Evolutionary conservation across 2,888 invertebrate genomes (phyloP).

Genomic region (Phymatocera aterrima): DNA sequence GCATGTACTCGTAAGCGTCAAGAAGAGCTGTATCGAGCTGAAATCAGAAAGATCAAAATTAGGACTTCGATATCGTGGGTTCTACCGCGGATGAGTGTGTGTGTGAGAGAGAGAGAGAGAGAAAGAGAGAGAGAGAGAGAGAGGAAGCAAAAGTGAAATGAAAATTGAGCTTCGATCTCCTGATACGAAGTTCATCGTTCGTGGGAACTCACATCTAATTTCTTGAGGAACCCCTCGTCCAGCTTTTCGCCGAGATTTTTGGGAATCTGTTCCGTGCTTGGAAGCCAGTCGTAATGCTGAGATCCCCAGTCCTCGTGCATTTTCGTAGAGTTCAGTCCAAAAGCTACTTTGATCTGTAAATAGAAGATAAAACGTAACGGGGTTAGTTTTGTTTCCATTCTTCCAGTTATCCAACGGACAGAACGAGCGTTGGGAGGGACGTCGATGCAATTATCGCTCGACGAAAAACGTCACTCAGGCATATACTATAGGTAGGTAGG

Average conservation of each 20-base stretch:
- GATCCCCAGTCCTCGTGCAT: constrained; percentile 74
- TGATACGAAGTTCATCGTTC: no score
- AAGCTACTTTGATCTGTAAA: constrained; percentile 75
- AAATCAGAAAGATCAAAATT: constrained; percentile 53
- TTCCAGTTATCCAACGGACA: background rate
- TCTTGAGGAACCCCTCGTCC: constrained; percentile 71
- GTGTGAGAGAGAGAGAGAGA: no score
- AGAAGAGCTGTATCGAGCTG: constrained; percentile 77
- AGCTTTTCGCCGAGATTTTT: constrained; percentile 75
- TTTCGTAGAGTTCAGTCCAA: constrained; percentile 72
- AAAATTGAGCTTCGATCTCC: no score
- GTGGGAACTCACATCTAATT: constrained; percentile 75
- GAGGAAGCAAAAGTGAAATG: background rate
- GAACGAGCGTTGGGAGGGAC: no score
- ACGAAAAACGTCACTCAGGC: no score
- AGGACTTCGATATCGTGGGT: background rate
- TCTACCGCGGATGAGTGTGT: no score
- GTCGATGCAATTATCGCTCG: no score
- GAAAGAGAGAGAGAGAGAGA: no score
- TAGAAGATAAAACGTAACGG: constrained; percentile 53
- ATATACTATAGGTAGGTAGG: no score
- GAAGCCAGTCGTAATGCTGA: constrained; percentile 76
- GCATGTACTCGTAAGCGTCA: constrained; percentile 81
- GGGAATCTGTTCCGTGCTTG: constrained; percentile 73
- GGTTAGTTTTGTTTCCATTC: background rate